Base-by-base conservation (phyloP, 2,888 invertebrate species). In the Aplocera efformata region DNA sequence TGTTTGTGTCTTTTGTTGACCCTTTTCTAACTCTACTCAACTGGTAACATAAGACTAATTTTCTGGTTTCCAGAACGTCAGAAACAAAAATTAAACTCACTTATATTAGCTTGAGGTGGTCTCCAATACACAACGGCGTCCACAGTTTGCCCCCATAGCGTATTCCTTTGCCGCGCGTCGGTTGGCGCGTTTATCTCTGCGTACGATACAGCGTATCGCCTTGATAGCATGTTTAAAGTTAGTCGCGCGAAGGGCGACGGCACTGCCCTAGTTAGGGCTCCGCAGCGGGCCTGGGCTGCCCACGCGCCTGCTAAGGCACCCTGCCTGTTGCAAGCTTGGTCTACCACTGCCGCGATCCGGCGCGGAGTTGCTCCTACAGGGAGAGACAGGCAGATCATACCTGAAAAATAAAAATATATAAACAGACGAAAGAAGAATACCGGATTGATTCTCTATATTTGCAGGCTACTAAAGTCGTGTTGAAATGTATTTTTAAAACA, bases 31-130 rank as follows among this genome's bases (percentile, higher is more conserved):
- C n/a, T n/a, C n/a, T n/a, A n/a, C n/a, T n/a, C n/a, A n/a, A n/a
- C n/a, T n/a, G n/a, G n/a, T n/a, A n/a, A n/a, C n/a, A n/a, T n/a
- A n/a, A n/a, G n/a, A n/a, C n/a, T n/a, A n/a, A n/a, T n/a, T n/a
- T n/a, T n/a, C n/a, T n/a, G n/a, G n/a, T n/a, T n/a, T n/a, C n/a
- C n/a, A n/a, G n/a, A n/a, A n/a, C n/a, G n/a, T n/a, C n/a, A n/a
- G n/a, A n/a, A n/a, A n/a, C 7, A 29, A 23, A 11, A 10, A 21
- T 32, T 1, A 17, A 35, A 88, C 92, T 90, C 72, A 94, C 94
- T 91, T 49, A 93, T 93, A 72, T 94, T 94, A 36, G 93, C 93
- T 71, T 94, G 94, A 0, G 93, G 93, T 7, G 94, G 94, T 52
- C 93, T 83, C 93, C 93, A 94, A 61, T 93, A 93, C 36, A 94